Evolutionary conservation across 2,113 vertebrate species (phyloP).

Genomic region (Psittacula cyanocephala): DNA sequence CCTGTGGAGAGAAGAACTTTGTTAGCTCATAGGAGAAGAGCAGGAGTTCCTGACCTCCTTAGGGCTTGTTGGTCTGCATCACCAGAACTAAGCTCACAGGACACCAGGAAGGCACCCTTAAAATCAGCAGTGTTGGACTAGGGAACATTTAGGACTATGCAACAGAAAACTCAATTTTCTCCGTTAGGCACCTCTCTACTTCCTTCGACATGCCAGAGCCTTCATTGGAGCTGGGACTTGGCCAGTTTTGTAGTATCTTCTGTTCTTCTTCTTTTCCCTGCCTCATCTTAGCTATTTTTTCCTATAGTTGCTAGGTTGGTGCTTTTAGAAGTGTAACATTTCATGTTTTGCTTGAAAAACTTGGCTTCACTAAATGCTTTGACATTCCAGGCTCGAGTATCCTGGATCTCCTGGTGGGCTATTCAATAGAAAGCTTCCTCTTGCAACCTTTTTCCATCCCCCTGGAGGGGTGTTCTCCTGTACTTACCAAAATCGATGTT

Average conservation of each 20-base stretch:
- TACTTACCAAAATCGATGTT: neutral
- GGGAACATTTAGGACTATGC: neutral
- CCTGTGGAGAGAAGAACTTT: neutral
- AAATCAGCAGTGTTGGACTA: neutral
- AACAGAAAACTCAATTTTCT: neutral
- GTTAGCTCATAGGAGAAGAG: neutral
- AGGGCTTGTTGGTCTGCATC: neutral
- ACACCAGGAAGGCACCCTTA: neutral
- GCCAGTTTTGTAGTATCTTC: neutral
- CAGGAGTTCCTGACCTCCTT: neutral
- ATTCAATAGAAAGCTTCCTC: neutral
- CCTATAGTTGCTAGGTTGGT: neutral
- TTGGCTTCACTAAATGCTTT: neutral
- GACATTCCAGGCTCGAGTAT: neutral
- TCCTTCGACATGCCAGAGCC: neutral
- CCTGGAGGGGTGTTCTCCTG: neutral
- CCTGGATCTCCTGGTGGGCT: neutral
- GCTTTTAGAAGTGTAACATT: neutral
- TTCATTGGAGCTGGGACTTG: neutral
- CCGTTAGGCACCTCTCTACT: neutral
- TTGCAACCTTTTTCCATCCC: neutral
- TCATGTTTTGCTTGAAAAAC: neutral
- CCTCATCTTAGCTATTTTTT: neutral
- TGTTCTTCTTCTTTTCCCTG: neutral
- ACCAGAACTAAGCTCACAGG: fast-evolving